Conservation (phyloP, 2,113 vertebrate genomes). For the Aegithalos caudatus region DNA sequence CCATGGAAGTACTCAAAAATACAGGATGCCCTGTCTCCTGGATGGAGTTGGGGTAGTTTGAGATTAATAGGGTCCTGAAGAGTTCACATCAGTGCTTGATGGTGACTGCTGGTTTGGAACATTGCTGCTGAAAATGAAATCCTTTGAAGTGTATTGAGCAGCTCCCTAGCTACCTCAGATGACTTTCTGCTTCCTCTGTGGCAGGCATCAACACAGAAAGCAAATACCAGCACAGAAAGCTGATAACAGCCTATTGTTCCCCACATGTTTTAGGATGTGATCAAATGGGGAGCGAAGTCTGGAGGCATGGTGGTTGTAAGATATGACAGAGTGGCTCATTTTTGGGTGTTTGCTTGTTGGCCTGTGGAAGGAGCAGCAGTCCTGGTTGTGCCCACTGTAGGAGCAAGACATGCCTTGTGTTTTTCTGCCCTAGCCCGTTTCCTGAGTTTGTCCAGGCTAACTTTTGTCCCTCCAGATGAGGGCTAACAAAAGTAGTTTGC, state of each 20-base stretch:
- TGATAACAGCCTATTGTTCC: background rate
- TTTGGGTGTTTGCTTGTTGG: background rate
- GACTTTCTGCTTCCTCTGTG: background rate
- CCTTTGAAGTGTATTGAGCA: background rate
- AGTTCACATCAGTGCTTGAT: rapidly evolving
- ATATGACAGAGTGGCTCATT: background rate
- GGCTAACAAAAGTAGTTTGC: background rate
- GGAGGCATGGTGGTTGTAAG: background rate
- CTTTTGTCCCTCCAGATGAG: background rate
- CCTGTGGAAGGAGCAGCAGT: background rate
- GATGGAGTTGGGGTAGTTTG: background rate
- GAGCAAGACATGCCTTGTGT: background rate
- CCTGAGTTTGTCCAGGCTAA: background rate
- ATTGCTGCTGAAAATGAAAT: background rate
- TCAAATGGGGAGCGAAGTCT: background rate
- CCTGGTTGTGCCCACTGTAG: background rate
- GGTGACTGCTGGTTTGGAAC: background rate
- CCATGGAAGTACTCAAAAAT: background rate
- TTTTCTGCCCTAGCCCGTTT: background rate
- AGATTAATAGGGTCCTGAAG: background rate
- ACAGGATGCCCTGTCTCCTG: background rate
- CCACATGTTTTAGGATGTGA: background rate
- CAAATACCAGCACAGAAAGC: background rate
- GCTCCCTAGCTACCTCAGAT: background rate
- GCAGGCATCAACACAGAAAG: background rate